phyloP scores from a whole-genome alignment of 2,888 invertebrate genomes.

The Chaetogeoica ovagalla region DNA sequence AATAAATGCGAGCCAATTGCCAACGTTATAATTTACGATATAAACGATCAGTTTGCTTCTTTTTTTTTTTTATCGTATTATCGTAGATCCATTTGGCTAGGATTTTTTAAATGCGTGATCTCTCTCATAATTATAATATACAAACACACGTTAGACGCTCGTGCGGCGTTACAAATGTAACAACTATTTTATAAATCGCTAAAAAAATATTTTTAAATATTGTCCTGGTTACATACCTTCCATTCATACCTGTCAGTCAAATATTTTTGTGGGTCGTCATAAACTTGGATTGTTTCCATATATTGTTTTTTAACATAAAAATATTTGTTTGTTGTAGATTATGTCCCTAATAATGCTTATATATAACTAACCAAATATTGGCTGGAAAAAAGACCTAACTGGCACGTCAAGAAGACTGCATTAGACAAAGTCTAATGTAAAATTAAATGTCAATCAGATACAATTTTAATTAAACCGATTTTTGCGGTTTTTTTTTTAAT shows the following conservation, averaged over 20 bases:
- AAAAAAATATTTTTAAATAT: slow-evolving; percentile 43
- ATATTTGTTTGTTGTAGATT: too few species aligned
- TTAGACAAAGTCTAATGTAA: too few species aligned
- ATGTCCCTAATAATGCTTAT: too few species aligned
- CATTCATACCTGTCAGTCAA: slow-evolving; percentile 19
- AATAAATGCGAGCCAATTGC: slow-evolving; percentile 1
- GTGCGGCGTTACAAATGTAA: neutral
- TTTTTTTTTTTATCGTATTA: slow-evolving; percentile 7
- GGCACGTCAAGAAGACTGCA: too few species aligned
- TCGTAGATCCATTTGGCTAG: slow-evolving; percentile 27
- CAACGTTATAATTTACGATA: neutral
- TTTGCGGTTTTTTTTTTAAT: too few species aligned
- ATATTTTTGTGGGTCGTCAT: slow-evolving; percentile 18
- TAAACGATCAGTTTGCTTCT: neutral
- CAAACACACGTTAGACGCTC: neutral
- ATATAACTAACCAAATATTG: too few species aligned
- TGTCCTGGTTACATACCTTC: neutral
- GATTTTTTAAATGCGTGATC: neutral
- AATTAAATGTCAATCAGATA: too few species aligned
- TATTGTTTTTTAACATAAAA: slow-evolving; percentile 7
- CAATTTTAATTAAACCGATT: too few species aligned
- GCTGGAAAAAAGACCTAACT: too few species aligned
- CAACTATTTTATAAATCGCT: slow-evolving; percentile 12
- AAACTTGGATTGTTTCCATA: slow-evolving; percentile 45
- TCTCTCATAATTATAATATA: neutral